Evolutionary conservation across 2,797 vertebrate species (phyloP).

Genomic region (Hyperoplus lanceolatus): DNA sequence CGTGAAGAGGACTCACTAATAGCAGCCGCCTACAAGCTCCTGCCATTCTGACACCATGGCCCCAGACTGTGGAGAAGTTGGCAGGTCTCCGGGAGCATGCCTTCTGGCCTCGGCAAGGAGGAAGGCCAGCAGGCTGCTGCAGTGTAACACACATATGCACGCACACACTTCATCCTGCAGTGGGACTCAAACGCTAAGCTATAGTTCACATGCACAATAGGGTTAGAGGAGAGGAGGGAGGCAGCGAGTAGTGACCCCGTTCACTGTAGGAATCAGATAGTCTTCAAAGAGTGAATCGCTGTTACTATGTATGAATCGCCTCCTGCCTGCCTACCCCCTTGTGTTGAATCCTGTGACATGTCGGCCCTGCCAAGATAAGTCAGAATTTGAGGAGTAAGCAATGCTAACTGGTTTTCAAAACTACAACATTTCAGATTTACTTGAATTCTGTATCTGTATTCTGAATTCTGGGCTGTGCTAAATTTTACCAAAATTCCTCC

Average conservation of each 20-base stretch:
- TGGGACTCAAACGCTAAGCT: slow-evolving; percentile 48
- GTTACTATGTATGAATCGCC: slow-evolving; percentile 46
- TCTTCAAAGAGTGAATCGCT: slow-evolving; percentile 28
- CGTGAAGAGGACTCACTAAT: slow-evolving; percentile 85
- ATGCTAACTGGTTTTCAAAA: slow-evolving; percentile 15
- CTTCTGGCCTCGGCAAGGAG: slow-evolving; percentile 86
- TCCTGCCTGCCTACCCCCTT: slow-evolving; percentile 60
- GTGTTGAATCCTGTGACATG: slow-evolving; percentile 69
- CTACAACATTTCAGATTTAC: slow-evolving; percentile 3
- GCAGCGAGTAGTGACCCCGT: slow-evolving; percentile 62
- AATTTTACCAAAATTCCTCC: no score
- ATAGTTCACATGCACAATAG: slow-evolving; percentile 29
- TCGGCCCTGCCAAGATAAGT: not conserved
- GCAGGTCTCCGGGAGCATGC: slow-evolving; percentile 81
- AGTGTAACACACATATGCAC: slow-evolving; percentile 56
- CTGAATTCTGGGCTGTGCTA: no score
- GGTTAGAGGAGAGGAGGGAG: slow-evolving; percentile 25
- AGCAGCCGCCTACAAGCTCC: slow-evolving; percentile 86
- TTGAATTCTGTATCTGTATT: not conserved
- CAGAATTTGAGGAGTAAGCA: slow-evolving; percentile 35
- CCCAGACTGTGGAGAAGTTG: slow-evolving; percentile 82
- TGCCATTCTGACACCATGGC: slow-evolving; percentile 87
- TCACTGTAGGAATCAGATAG: slow-evolving; percentile 36
- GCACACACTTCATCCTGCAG: slow-evolving; percentile 54
- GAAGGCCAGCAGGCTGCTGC: slow-evolving; percentile 77